Percentiles rank a stretch among this genome's conserved stretches.
Conservation (phyloP, 2,113 vertebrate genomes). For the Anser cygnoides region DNA sequence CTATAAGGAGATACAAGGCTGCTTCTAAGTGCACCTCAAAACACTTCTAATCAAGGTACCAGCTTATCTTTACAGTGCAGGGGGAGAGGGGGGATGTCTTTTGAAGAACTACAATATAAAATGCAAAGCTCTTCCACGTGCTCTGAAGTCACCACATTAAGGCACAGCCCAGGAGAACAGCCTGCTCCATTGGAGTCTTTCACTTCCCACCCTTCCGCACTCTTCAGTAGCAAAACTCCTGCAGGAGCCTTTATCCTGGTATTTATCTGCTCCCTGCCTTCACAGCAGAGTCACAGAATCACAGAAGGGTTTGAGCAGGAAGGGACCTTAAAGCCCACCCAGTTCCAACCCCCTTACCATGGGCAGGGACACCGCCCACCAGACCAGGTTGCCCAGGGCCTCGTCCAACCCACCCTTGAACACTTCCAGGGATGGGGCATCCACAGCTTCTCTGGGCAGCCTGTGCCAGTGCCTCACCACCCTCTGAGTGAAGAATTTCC, state of each 20-base stretch:
- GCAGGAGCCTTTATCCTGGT: not conserved
- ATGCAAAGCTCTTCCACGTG: not conserved
- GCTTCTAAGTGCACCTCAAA: not conserved
- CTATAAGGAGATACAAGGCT: not conserved
- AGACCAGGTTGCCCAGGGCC: too few relatives aligned
- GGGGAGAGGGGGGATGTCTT: fast-evolving
- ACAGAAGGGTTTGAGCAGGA: too few relatives aligned
- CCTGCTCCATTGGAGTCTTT: not conserved
- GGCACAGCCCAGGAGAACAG: not conserved
- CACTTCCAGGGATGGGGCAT: too few relatives aligned
- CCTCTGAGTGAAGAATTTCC: too few relatives aligned
- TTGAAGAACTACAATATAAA: not conserved
- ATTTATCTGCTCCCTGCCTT: not conserved
- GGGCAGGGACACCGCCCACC: too few relatives aligned
- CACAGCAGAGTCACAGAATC: not conserved
- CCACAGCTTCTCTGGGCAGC: too few relatives aligned
- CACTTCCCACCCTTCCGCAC: not conserved
- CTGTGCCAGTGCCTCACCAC: too few relatives aligned
- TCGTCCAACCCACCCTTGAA: too few relatives aligned
- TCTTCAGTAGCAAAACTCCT: not conserved
- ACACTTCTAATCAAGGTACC: not conserved
- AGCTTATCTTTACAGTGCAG: slow-evolving; percentile 2
- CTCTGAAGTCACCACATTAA: not conserved
- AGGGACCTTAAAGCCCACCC: too few relatives aligned
- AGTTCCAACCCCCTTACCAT: too few relatives aligned